Evolutionary conservation across 2,797 vertebrate genomes (phyloP), one percentile per base, ranked within the genome.

Genomic region (Craterocephalus amniculus): DNA sequence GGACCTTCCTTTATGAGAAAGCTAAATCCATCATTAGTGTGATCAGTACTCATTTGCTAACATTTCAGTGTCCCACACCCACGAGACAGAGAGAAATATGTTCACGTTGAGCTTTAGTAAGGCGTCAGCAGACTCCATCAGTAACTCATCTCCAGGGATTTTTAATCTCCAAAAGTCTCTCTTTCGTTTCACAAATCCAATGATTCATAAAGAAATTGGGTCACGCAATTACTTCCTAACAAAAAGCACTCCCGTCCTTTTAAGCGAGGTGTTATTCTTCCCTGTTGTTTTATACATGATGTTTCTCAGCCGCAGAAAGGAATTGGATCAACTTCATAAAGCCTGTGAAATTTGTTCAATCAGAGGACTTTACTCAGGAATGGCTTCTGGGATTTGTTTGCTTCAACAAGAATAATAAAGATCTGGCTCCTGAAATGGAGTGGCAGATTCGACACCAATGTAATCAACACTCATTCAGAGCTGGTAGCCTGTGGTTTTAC

Each of bases 391-490:
- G 79, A 67, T 82, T 78, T 84, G 78, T 87, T 73, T 35, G 29
- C 76, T 45, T 79, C 78, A 79, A 24, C 38, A 3, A 58, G 64
- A 66, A 66, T 60, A 83, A 88, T 91, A 87, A 92, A 91, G 87
- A 88, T 72, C 67, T 71, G 64, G 63, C 72, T 78, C 9, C 14
- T 48, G 59, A 80, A 78, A 80, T 61, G 67, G 70, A 88, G 73
- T 76, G 75, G 59, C 62, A 51, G 43, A 67, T 79, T 81, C 79
- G 62, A 56, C 61, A 70, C 78, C 61, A 78, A 68, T 65, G 80
- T 79, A 84, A 88, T 86, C 80, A 86, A 65, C 78, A 71, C 76
- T 83, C 73, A 87, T 87, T 89, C 74, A 87, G 66, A 68, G 62
- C 51, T 51, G 49, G 72, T 34, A 34, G 58, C 63, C 69, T 74